Evolutionary conservation across 2,113 vertebrate genomes (phyloP).

Genomic region (Triplophysa dalaica): DNA sequence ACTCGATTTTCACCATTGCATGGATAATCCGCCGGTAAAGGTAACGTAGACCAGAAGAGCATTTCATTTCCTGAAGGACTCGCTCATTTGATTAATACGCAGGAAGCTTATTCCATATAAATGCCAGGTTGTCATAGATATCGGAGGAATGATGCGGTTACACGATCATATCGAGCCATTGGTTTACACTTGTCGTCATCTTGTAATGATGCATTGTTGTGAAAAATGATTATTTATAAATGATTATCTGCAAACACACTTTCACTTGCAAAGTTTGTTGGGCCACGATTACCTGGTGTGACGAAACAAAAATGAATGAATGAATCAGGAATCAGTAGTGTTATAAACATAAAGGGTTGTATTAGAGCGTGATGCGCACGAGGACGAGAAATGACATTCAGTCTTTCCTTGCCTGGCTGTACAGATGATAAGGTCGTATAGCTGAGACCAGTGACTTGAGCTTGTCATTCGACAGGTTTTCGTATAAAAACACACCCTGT

Average conservation of each 20-base stretch:
- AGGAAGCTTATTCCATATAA: neutral
- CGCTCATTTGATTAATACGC: conserved; percentile 9
- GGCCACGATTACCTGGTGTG: too few relatives aligned
- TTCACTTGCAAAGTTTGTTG: neutral
- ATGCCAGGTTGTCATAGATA: neutral
- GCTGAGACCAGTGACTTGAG: neutral
- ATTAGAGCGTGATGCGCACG: neutral
- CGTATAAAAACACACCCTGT: conserved; percentile 4
- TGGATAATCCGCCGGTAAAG: conserved; percentile 21
- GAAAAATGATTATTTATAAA: neutral
- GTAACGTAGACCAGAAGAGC: conserved; percentile 26
- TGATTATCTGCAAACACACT: neutral
- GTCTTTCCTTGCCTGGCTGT: neutral
- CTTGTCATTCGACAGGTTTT: conserved; percentile 47
- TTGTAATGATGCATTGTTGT: neutral
- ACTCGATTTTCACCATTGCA: conserved; percentile 1
- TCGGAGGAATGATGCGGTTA: neutral
- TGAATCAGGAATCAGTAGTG: neutral
- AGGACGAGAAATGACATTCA: neutral
- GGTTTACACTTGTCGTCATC: neutral
- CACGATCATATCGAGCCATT: neutral
- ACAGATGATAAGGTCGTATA: neutral
- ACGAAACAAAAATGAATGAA: neutral
- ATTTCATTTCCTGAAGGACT: conserved; percentile 27
- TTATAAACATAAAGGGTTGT: neutral